A percentile compares a stretch with the other conserved stretches of the same genome.
Conservation (phyloP, 2,888 invertebrate genomes). For the Leptopterna dolabrata region DNA sequence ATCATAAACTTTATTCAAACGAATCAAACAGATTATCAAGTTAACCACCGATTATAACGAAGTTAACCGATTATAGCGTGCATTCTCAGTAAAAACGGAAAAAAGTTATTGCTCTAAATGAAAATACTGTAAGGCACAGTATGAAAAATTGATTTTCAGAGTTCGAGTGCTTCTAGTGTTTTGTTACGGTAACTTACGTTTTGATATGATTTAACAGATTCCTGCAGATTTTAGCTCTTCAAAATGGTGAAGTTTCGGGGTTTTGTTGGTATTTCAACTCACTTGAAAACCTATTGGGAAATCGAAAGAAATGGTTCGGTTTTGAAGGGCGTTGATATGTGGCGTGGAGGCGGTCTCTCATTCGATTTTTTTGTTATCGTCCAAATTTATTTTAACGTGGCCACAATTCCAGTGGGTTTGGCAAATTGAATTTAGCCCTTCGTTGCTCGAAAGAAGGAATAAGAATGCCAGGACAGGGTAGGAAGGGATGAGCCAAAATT, state of each 20-base stretch:
- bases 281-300: neutral
- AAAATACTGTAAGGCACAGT: conserved; percentile 36
- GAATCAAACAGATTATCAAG: neutral
- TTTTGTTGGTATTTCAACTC: neutral
- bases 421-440: too few species aligned
- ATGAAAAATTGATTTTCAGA: conserved; percentile 17
- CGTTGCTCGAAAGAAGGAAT: too few species aligned
- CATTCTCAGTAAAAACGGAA: neutral
- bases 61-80: neutral
- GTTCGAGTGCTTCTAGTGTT: neutral
- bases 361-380: too few species aligned
- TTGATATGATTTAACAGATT: conserved; percentile 29
- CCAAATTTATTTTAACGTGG: too few species aligned
- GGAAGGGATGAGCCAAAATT: too few species aligned
- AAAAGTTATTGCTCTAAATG: neutral
- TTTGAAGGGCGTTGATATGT: neutral
- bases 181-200: neutral
- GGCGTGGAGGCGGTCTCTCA: neutral
- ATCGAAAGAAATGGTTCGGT: neutral
- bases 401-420: too few species aligned
- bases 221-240: conserved; percentile 1
- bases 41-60: too few species aligned
- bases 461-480: too few species aligned
- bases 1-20: conserved; percentile 15
- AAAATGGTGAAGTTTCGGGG: neutral